Evolutionary conservation across 2,888 invertebrate genomes (phyloP), one percentile per base, ranked within the genome.

Genomic region (Pachydiplax longipennis): DNA sequence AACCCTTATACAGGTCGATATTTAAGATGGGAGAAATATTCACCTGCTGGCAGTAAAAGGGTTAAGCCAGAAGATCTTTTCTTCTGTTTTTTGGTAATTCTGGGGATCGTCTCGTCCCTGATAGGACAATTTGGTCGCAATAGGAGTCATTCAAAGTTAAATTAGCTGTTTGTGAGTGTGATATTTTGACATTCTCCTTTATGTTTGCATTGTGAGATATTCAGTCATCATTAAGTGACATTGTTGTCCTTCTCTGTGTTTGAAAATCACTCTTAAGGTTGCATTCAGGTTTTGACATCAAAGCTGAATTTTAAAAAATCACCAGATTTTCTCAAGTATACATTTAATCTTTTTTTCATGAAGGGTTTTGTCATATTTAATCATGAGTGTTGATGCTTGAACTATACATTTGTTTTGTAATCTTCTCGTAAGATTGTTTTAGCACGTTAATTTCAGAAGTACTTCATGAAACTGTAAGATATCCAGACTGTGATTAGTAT

Each of bases 401-500:
- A 31, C 73, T 31, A 25, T 13, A 31, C 31, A 13, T 61, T 87
- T 87, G n/a, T 35, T 83, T 83, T 83, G 31, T 58, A 87, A 22
- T 87, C 53, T 61, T 65, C n/a, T 87, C 22, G 12, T 0, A 37
- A 35, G 37, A 25, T 83, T 35, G 35, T 61, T 87, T 61, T 87
- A 37, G 13, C 58, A 61, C 35, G 37, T 61, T n/a, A 61, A 31
- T 87, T 87, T 87, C 87, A 65, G 58, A n/a, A 40, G 61, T 58
- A 35, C 44, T 83, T n/a, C 37, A 40, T 37, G 22, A 65, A 48
- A 61, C 22, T 65, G 18, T 37, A 87, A 61, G 87, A 37, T 87
- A n/a, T 65, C 22, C 37, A 87, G 87, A 65, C 87, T 87, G 87
- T 87, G 87, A 87, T 87, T 87, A 40, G 87, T 87, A 31, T 83